A percentile compares a stretch with the other conserved stretches of the same genome.
Evolutionary conservation across 2,113 vertebrate species (phyloP).

Genomic region (Toxotes jaculatrix): DNA sequence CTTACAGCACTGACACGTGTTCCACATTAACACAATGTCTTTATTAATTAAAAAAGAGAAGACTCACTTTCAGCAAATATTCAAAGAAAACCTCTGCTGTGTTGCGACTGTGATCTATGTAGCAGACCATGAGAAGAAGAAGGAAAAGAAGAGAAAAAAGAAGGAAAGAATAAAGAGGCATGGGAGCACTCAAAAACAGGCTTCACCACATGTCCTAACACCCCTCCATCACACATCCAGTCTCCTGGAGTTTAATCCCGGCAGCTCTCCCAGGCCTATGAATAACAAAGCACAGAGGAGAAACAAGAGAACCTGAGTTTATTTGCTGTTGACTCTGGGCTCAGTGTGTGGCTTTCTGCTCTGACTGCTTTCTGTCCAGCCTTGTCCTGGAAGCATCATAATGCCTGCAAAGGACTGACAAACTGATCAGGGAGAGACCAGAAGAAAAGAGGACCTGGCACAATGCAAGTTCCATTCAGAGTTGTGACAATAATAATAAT

Average conservation of each 20-base stretch:
- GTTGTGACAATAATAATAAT: no score
- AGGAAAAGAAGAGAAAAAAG: background rate
- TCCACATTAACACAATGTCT: slow-evolving; percentile 18
- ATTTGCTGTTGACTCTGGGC: slow-evolving; percentile 37
- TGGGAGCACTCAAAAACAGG: background rate
- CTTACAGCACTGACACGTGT: slow-evolving; percentile 36
- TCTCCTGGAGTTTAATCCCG: background rate
- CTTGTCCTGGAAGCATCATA: slow-evolving; percentile 3
- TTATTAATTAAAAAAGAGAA: slow-evolving; percentile 26
- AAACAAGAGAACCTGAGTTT: slow-evolving; percentile 35
- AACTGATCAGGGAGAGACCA: no score
- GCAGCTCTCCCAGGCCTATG: background rate
- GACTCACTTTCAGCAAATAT: slow-evolving; percentile 6
- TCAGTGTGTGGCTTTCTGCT: slow-evolving; percentile 16
- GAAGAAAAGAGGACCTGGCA: no score
- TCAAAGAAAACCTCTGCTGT: slow-evolving; percentile 17
- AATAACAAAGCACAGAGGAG: background rate
- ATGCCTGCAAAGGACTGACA: no score
- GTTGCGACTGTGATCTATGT: slow-evolving; percentile 25
- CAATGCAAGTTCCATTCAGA: no score
- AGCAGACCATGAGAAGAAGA: background rate
- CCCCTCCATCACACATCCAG: slow-evolving; percentile 11
- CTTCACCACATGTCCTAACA: slow-evolving; percentile 31
- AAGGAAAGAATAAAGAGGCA: background rate
- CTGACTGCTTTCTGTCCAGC: slow-evolving; percentile 16